phyloP scores from a whole-genome alignment of 1,140 invertebrate genomes.

The Philaenus spumarius region DNA sequence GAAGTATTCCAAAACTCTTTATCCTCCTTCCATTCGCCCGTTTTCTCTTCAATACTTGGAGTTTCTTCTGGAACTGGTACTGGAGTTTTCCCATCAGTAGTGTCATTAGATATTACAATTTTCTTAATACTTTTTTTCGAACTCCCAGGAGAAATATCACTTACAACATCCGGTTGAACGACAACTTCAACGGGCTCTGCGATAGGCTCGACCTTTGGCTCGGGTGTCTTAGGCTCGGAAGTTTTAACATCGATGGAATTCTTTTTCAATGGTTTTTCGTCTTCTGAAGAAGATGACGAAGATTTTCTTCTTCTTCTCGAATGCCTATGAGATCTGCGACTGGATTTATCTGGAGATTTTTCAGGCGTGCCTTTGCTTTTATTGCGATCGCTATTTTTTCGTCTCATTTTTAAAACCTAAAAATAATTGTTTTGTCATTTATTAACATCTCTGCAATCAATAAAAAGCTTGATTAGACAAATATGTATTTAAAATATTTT shows the following conservation, averaged over 20 bases:
- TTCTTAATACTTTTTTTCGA: not conserved
- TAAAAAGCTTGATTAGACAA: too few species aligned
- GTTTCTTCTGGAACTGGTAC: not conserved
- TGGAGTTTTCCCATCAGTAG: not conserved
- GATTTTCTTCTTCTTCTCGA: constrained; percentile 18
- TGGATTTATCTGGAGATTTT: constrained; percentile 7
- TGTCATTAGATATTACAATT: not conserved
- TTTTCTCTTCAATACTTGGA: not conserved
- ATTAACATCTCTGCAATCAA: too few species aligned
- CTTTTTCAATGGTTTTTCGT: not conserved
- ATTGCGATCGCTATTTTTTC: too few species aligned
- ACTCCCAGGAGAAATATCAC: not conserved
- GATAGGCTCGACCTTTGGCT: constrained; percentile 1
- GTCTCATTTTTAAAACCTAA: too few species aligned
- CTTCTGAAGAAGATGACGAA: constrained; percentile 8
- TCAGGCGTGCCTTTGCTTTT: not conserved
- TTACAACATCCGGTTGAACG: not conserved
- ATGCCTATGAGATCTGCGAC: not conserved
- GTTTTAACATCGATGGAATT: not conserved
- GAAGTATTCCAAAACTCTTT: constrained; percentile 10
- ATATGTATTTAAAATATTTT: too few species aligned
- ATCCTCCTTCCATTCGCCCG: constrained; percentile 18
- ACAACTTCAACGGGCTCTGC: not conserved
- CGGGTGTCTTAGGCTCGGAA: not conserved
- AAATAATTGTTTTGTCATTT: too few species aligned